phyloP scores from a whole-genome alignment of 2,113 vertebrate species.

The Balaenoptera acutorostrata region DNA sequence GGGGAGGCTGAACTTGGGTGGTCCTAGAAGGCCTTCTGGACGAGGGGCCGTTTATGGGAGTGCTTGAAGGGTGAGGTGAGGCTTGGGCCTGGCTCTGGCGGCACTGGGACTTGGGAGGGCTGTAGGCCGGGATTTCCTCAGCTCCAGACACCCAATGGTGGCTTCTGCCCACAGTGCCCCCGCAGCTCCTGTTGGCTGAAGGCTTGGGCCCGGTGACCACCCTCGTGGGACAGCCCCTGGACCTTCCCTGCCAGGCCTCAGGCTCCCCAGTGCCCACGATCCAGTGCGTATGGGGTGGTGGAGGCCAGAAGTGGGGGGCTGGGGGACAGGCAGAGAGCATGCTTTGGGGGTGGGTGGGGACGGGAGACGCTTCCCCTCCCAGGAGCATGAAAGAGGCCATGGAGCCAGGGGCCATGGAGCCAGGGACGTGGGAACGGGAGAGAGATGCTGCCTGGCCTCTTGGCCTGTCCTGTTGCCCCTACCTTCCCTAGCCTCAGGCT shows the following conservation, averaged over 20 bases:
- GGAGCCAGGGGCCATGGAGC: neutral
- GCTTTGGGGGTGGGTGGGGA: neutral
- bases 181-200: constrained; percentile 75
- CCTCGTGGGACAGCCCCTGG: constrained; percentile 70
- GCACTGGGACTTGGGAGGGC: neutral
- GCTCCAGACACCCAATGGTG: too few species aligned
- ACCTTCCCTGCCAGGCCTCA: constrained; percentile 69
- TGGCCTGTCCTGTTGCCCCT: neutral
- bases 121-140: neutral
- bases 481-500: neutral
- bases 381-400: fast-evolving
- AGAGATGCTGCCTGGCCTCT: too few species aligned
- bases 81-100: neutral
- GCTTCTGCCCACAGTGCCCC: constrained; percentile 65
- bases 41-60: neutral
- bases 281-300: constrained; percentile 71
- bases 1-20: neutral
- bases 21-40: neutral
- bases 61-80: neutral
- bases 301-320: fast-evolving
- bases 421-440: fast-evolving
- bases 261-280: constrained; percentile 70
- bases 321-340: neutral
- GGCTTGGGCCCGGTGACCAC: constrained; percentile 69
- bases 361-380: neutral